Evolutionary conservation across 2,888 invertebrate genomes (phyloP), one percentile per base, ranked within the genome.

Genomic region (Tiphia femorata): DNA sequence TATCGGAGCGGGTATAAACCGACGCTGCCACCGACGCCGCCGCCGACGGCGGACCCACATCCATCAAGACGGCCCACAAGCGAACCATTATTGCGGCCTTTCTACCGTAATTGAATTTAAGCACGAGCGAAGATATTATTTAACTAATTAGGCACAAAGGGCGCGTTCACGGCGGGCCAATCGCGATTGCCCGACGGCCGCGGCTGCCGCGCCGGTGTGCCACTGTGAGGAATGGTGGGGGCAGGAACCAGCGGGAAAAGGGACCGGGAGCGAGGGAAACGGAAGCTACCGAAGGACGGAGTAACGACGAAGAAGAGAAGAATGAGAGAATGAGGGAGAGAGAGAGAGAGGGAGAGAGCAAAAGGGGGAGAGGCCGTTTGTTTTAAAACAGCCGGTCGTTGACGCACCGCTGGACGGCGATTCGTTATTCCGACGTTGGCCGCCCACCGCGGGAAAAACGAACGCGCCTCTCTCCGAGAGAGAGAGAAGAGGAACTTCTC

Each of bases 101-200:
- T 77, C 73, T 59, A 49, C 43, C 70, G 73, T 80, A 78, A 82
- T 81, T 82, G 80, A 81, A 82, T 81, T 77, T 75, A 81, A 81
- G 78, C 75, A 77, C 81, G 73, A 76, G 79, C 75, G 73, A 78
- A 81, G 81, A 81, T 81, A 81, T 82, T 80, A 81, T 82, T 82
- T 77, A 80, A 80, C 79, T 81, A 81, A 82, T 82, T 82, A 80
- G 73, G 70, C 75, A 81, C 80, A 80, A 77, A 77, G 81, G 79
- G 76, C 70, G 77, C 78, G 75, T 79, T 82, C 75, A 79, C 73
- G 71, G 61, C 68, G 72, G 67, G 69, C 65, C 70, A 66, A 68
- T 71, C 72, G 72, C 71, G 78, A 78, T 75, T 48, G 66, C 48
- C 56, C 65, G 55, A n/a, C n/a, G n/a, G n/a, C n/a, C n/a, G n/a